Evolutionary conservation across 2,113 vertebrate genomes (phyloP).

Genomic region (Corythoichthys haematopterus): DNA sequence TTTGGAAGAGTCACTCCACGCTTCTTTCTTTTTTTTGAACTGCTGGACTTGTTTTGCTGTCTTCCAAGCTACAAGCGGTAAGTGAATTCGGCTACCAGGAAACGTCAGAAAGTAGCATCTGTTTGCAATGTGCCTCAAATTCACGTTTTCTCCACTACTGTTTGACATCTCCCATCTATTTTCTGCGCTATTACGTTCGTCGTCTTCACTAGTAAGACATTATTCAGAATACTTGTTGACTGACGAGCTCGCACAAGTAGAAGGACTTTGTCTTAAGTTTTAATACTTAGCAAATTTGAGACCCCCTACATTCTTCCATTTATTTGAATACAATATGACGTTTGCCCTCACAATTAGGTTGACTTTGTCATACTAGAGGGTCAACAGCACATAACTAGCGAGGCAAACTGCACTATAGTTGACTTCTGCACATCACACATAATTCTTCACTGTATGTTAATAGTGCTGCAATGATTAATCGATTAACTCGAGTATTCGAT

Average conservation of each 20-base stretch:
- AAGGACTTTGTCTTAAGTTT: background rate
- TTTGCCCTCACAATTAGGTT: background rate
- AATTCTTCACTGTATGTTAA: background rate
- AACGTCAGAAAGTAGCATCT: constrained; percentile 51
- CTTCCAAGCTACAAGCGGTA: constrained; percentile 24
- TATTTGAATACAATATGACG: too few species aligned
- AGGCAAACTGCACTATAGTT: background rate
- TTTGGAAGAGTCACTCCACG: background rate
- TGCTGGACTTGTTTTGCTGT: background rate
- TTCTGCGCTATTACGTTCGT: background rate
- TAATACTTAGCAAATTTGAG: background rate
- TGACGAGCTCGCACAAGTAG: background rate
- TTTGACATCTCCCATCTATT: background rate
- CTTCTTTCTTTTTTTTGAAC: background rate
- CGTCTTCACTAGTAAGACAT: background rate
- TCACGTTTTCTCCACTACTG: background rate
- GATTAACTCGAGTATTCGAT: too few species aligned
- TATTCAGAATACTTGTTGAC: background rate
- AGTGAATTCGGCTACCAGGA: constrained; percentile 57
- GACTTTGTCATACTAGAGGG: background rate
- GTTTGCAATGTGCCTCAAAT: constrained; percentile 17
- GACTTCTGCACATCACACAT: background rate
- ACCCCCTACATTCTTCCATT: background rate
- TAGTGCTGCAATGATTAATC: background rate
- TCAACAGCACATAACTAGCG: background rate